Conservation (phyloP, 92 coral and sea anemone genomes). For the Porites rus region DNA sequence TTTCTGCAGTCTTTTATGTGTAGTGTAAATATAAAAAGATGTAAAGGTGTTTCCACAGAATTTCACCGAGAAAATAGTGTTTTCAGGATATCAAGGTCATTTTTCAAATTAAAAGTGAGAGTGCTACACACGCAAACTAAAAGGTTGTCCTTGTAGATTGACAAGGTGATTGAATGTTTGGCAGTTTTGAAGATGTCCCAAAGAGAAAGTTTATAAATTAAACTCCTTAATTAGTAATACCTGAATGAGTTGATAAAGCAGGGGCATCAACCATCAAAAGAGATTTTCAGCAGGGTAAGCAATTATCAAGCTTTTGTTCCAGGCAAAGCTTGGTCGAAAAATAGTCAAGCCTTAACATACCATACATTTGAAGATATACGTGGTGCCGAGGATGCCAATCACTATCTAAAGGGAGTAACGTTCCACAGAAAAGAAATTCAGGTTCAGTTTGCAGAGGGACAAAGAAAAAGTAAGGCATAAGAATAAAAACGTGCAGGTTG, state of each 20-base stretch:
- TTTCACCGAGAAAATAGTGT: no score
- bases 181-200: background rate
- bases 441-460: conserved; percentile 99
- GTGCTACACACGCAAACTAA: no score
- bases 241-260: background rate
- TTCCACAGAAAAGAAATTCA: conserved; percentile 90
- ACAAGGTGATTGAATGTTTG: no score
- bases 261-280: background rate
- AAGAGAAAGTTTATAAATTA: background rate
- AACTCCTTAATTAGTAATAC: background rate
- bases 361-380: conserved; percentile 99
- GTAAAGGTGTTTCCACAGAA: no score
- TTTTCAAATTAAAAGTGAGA: no score
- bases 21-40: no score
- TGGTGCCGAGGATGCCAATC: conserved; percentile 97
- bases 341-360: conserved; percentile 86
- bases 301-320: conserved; percentile 34
- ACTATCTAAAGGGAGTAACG: conserved; percentile 89
- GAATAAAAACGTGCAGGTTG: no score
- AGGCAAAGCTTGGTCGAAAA: conserved; percentile 54
- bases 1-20: no score
- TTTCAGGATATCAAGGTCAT: no score
- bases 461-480: conserved; percentile 89
- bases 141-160: no score
- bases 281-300: background rate